A percentile compares a stretch with the other conserved stretches of the same genome.
Evolutionary conservation across 2,113 vertebrate species (phyloP).

Genomic region (Accipiter cooperii): DNA sequence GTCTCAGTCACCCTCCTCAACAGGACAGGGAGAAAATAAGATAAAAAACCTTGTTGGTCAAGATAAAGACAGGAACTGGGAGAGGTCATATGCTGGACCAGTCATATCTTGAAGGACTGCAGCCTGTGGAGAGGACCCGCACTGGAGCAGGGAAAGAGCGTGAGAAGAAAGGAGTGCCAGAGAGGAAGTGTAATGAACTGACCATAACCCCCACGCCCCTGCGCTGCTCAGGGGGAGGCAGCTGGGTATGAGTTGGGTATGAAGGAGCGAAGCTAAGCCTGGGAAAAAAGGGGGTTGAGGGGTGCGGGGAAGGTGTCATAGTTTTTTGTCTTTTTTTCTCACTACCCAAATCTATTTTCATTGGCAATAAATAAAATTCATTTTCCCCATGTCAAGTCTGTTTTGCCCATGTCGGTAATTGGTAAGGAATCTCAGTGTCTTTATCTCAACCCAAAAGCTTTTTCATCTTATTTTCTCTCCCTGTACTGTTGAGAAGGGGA

Average conservation of each 20-base stretch:
- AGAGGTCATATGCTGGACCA: background rate
- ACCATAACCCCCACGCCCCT: background rate
- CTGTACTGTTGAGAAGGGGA: background rate
- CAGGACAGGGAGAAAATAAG: background rate
- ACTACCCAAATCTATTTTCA: background rate
- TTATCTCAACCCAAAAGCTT: background rate
- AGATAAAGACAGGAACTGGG: background rate
- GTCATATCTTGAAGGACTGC: background rate
- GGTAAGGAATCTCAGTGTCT: background rate
- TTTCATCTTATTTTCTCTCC: background rate
- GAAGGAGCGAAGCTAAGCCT: background rate
- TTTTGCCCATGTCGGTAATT: background rate
- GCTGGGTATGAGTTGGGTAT: background rate
- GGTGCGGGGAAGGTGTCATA: accelerated
- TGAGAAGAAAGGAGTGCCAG: background rate
- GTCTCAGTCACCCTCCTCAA: background rate
- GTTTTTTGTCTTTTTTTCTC: background rate
- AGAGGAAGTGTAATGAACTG: background rate
- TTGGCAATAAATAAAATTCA: background rate
- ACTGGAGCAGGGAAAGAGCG: background rate
- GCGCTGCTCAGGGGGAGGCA: background rate
- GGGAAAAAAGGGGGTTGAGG: background rate
- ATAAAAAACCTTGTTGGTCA: background rate
- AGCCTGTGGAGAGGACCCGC: background rate
- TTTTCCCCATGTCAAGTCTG: background rate